Evolutionary conservation across 2,888 invertebrate species (phyloP), one percentile per base, ranked within the genome.

Genomic region (Marronus borbonicus): DNA sequence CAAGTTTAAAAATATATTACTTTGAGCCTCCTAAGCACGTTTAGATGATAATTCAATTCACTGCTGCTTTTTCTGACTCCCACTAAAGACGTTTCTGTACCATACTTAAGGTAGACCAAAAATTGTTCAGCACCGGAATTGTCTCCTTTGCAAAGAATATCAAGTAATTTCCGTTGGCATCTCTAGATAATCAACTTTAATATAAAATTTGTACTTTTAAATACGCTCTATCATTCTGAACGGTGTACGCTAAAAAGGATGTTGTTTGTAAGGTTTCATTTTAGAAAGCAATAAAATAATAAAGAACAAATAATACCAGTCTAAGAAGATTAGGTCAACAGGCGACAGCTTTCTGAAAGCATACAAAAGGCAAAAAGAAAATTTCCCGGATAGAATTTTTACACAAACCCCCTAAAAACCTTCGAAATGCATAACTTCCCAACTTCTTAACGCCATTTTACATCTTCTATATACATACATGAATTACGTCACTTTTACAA

Each of bases 391-490:
- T 7, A 1, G 39, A 39, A 65, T 17, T 65, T 65, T 65, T 65
- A 65, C 65, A 39, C 39, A 65, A 7, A 52, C n/a, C 52, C n/a
- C 52, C 24, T 5, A 52, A 4, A 0, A n/a, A n/a, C 17, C n/a
- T 52, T 52, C 7, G n/a, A 12, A 28, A 28, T 7, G 24, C 24
- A 24, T 60, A 60, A 60, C 24, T 60, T 60, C 60, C 52, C 49
- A 70, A 58, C 55, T 70, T 70, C 55, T 70, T 55, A 70, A 55
- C 20, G 55, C 55, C 31, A 70, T 36, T 70, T 36, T 55, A n/a
- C 70, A 55, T 70, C 55, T 58, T 55, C 7, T 31, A 36, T 70
- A 70, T 55, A 55, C 31, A 44, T 8, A 55, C 31, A 44, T 8
- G 44, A 44, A 44, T 52, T 50, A 70, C 69, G 52, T 70, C 52